Evolutionary conservation across 2,888 invertebrate genomes (phyloP).

Genomic region (Machimus rusticus): DNA sequence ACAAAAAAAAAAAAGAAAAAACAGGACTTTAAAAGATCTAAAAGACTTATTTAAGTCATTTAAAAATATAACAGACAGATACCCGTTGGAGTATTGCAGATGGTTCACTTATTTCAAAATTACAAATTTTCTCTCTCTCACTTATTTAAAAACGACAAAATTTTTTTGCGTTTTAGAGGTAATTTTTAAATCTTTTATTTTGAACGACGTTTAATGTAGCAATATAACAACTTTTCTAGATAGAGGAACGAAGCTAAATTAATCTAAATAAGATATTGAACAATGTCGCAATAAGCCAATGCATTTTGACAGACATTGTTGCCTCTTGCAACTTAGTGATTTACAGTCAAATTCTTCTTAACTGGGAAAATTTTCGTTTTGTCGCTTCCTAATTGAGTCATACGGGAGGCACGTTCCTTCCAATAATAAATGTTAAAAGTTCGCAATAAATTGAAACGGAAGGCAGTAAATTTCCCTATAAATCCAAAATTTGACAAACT

Average conservation of each 20-base stretch:
- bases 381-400: conserved; percentile 9
- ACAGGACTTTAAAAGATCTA: too few species aligned
- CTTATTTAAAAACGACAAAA: too few species aligned
- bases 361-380: background rate
- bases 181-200: too few species aligned
- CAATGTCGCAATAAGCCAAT: background rate
- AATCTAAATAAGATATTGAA: background rate
- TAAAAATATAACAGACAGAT: too few species aligned
- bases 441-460: background rate
- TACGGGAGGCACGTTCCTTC: background rate
- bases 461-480: conserved; percentile 20
- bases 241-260: background rate
- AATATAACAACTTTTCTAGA: background rate
- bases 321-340: background rate
- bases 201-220: background rate
- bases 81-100: too few species aligned
- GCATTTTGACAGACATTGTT: background rate
- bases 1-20: too few species aligned
- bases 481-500: conserved; percentile 35
- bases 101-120: too few species aligned
- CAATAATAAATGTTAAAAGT: background rate
- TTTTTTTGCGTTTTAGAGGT: too few species aligned
- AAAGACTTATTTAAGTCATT: too few species aligned
- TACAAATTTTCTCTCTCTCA: too few species aligned
- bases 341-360: background rate